Conservation (phyloP, 37 sponge, comb jelly and placozoan genomes). For the Crambe crambe region DNA sequence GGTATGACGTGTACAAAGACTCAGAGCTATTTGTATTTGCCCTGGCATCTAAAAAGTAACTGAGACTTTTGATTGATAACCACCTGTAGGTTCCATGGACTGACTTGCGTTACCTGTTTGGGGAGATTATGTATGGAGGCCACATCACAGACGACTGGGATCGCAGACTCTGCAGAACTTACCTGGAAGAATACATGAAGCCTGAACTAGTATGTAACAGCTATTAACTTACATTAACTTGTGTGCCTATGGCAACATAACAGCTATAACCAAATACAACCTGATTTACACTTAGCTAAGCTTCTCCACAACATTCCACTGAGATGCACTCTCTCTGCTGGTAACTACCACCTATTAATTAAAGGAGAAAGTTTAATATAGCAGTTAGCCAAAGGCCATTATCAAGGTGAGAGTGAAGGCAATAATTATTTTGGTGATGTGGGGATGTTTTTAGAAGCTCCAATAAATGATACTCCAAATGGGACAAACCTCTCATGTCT, state of each 20-base stretch:
- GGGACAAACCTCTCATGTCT: too few species aligned
- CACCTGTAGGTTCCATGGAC: conserved; percentile 91
- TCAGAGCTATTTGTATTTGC: neutral
- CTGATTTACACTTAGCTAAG: too few species aligned
- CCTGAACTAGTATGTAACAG: conserved; percentile 87
- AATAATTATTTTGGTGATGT: neutral
- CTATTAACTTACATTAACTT: too few species aligned
- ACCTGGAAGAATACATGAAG: conserved; percentile 96
- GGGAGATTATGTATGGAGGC: conserved; percentile 99
- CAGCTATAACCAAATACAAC: too few species aligned
- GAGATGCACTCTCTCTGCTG: too few species aligned
- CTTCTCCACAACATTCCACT: too few species aligned
- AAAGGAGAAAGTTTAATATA: neutral
- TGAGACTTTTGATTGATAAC: too few species aligned
- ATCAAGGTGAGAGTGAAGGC: neutral
- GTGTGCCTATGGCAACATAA: too few species aligned
- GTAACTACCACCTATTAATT: too few species aligned
- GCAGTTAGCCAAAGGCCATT: neutral
- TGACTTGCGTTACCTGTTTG: conserved; percentile 99
- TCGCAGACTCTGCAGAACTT: conserved; percentile 93
- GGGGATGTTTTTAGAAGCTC: too few species aligned
- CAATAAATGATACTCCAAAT: too few species aligned
- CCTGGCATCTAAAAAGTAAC: too few species aligned
- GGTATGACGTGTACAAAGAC: conserved; percentile 2
- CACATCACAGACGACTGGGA: conserved; percentile 99